Conservation (phyloP, 2,888 invertebrate species). For the Lepidochitona cinerea region DNA sequence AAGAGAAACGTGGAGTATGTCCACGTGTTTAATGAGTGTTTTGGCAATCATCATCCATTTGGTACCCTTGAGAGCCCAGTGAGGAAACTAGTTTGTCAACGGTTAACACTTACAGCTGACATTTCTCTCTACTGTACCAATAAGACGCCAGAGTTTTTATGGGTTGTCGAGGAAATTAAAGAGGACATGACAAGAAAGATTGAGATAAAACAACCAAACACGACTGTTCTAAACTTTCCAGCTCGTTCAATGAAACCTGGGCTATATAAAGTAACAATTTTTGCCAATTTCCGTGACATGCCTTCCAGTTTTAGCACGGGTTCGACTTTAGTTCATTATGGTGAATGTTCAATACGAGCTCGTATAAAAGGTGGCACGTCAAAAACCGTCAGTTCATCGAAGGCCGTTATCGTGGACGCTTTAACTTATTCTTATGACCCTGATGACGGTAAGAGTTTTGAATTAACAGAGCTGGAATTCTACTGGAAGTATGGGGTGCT, state of each 20-base stretch:
- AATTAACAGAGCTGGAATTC: conserved; percentile 32
- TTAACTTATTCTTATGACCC: conserved; percentile 39
- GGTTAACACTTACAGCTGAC: background rate
- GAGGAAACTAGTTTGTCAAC: background rate
- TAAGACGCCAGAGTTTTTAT: background rate
- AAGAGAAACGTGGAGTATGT: background rate
- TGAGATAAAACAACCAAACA: background rate
- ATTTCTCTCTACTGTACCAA: background rate
- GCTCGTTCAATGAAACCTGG: background rate
- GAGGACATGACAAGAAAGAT: background rate
- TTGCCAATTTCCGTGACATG: background rate
- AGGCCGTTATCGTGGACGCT: conserved; percentile 33
- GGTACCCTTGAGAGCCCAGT: background rate
- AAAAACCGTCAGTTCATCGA: background rate
- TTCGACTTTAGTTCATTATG: background rate
- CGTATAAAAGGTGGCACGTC: background rate
- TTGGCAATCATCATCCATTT: background rate
- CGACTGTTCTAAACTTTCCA: background rate
- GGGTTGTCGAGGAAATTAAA: background rate
- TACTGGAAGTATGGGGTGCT: conserved; percentile 24
- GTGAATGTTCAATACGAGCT: background rate
- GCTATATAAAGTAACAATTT: background rate
- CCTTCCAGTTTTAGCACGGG: background rate
- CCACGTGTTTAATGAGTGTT: background rate
- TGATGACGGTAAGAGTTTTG: conserved; percentile 21